A percentile compares a stretch with the other conserved stretches of the same genome.
These are phyloP conservation scores for Dynastes tityus DNA, from an alignment of 2,888 invertebrate species.

Conservation along the genomic window DNA sequence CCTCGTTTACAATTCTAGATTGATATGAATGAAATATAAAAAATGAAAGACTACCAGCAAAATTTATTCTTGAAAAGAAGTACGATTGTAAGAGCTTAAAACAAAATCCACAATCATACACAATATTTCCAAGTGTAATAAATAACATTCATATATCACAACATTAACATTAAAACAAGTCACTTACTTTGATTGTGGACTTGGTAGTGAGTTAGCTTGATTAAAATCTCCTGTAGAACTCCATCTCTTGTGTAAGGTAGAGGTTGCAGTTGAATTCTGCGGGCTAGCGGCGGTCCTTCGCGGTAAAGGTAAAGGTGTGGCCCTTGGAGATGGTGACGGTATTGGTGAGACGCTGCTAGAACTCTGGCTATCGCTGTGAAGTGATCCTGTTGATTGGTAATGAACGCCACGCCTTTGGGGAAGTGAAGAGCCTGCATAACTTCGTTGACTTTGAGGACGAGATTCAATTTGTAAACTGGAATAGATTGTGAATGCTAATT, in stretches of 20 bases:
- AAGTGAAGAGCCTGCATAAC: conserved; percentile 62
- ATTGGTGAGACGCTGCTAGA: conserved; percentile 89
- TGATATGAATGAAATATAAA: neutral
- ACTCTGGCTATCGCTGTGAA: conserved; percentile 88
- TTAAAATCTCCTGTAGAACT: conserved; percentile 89
- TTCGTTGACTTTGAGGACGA: conserved; percentile 55
- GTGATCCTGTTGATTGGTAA: conserved; percentile 84
- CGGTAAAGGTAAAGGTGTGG: conserved; percentile 78
- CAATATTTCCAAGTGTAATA: no score
- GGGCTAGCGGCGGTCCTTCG: conserved; percentile 71
- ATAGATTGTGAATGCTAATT: neutral
- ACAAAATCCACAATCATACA: neutral
- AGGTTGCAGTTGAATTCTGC: conserved; percentile 30
- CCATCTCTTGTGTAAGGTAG: conserved; percentile 78
- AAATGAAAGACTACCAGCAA: neutral
- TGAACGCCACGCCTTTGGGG: conserved; percentile 80
- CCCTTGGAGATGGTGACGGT: conserved; percentile 83
- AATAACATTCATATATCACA: neutral
- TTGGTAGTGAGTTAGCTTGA: conserved; percentile 70
- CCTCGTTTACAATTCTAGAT: neutral
- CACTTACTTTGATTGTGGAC: conserved; percentile 70
- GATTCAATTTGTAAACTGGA: conserved; percentile 56
- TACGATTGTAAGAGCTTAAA: conserved; percentile 13
- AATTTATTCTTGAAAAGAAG: neutral
- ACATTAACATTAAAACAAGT: neutral